These are phyloP conservation scores for Agrypnus murinus DNA, from an alignment of 2,888 invertebrate species.

Conservation along the genomic window DNA sequence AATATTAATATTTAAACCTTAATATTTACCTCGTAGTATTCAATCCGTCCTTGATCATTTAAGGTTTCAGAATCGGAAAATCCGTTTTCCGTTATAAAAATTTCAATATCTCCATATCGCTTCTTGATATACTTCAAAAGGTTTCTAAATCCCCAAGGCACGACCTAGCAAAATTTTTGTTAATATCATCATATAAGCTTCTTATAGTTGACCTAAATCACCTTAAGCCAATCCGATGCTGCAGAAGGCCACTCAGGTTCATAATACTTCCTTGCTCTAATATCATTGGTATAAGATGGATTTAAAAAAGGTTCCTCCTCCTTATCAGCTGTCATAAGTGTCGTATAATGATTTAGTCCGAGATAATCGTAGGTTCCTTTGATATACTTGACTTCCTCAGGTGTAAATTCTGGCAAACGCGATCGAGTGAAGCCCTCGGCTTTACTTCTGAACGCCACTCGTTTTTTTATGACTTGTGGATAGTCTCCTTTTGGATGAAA, in stretches of 20 bases:
- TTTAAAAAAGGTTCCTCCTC: not conserved
- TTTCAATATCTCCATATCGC: slow-evolving; percentile 71
- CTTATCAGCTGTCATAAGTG: slow-evolving; percentile 28
- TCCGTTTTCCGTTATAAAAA: slow-evolving; percentile 77
- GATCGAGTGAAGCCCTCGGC: slow-evolving; percentile 53
- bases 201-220: too few relatives aligned
- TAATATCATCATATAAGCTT: too few relatives aligned
- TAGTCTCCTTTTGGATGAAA: slow-evolving; percentile 53
- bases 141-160: slow-evolving; percentile 76
- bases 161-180: too few relatives aligned
- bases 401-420: slow-evolving; percentile 74
- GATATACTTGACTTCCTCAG: slow-evolving; percentile 68
- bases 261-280: not conserved
- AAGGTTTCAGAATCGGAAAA: slow-evolving; percentile 72
- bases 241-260: too few relatives aligned
- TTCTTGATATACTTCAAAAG: slow-evolving; percentile 71
- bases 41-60: slow-evolving; percentile 71
- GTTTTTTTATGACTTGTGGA: slow-evolving; percentile 53
- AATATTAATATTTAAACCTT: too few relatives aligned
- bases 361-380: slow-evolving; percentile 72
- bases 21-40: slow-evolving; percentile 60
- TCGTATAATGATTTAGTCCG: slow-evolving; percentile 72
- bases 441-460: slow-evolving; percentile 51
- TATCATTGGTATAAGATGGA: slow-evolving; percentile 31
- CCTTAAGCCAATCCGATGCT: too few relatives aligned